Base-by-base conservation (phyloP, 2,113 vertebrate genomes). In the Brevimyrus niger region DNA sequence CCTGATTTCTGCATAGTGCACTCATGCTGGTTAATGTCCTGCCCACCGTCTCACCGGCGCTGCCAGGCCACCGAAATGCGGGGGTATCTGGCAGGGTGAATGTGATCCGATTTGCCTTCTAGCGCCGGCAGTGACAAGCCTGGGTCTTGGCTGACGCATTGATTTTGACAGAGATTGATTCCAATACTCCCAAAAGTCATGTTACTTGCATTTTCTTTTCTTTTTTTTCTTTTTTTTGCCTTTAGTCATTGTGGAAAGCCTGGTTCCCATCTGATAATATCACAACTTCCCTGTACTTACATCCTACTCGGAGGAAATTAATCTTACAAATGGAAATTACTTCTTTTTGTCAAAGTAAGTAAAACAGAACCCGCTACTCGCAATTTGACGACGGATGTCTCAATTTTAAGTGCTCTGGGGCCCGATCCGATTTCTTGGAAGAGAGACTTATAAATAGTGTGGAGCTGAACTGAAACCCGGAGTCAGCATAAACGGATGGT, bases 261-360 rank as follows among this genome's bases (percentile, higher is more conserved):
- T 27, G n/a, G 69, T 23, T 80, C 19, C 69, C 11, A 23, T 50
- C 87, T 82, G 42, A 38, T 53, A 82, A 88, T 61, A 38, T 61
- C 38, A 3, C 38, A 48, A 53, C 27, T 87, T 86, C 51, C 53
- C 27, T 44, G 86, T 44, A 17, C 84, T 86, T 86, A 51, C 11
- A 86, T 51, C 46, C 27, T 15, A 51, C 44, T 86, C 84, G 1
- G n/a, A 86, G 48, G 88, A 50, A 84, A 89, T 89, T 88, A 69
- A 83, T 27, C 47, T 82, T 17, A 50, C 4, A 19, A 50, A 31
- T 86, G 23, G 13, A 31, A 51, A 48, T 47, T 6, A 80, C 44
- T 46, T 23, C 42, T 47, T 13, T 84, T 84, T 84, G 38, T 84
- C 46, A 84, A n/a, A 84, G 19, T 48, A 53, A 51, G 48, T 86